Conservation (phyloP, 2,888 invertebrate species). For the Diaphora mendica region DNA sequence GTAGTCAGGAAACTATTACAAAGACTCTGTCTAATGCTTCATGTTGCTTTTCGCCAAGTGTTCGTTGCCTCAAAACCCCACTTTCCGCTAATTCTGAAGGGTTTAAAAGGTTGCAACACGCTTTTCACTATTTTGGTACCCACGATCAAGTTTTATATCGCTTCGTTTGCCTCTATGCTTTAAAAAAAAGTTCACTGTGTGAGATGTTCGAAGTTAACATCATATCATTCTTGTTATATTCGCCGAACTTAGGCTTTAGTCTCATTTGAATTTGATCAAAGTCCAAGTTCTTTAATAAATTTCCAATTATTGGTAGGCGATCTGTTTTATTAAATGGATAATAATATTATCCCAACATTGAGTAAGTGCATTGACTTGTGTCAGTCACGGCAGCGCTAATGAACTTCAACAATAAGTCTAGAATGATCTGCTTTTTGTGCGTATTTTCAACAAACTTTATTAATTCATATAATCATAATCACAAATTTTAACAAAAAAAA, state of each 20-base stretch:
- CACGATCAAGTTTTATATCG: too few relatives aligned
- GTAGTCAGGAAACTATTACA: neutral
- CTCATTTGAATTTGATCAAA: neutral
- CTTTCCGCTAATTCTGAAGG: too few relatives aligned
- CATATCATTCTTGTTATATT: too few relatives aligned
- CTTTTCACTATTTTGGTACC: too few relatives aligned
- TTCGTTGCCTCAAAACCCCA: too few relatives aligned
- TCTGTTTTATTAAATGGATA: neutral
- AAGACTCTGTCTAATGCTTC: neutral
- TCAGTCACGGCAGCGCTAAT: neutral
- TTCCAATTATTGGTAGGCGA: neutral
- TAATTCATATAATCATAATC: neutral
- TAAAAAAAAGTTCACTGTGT: too few relatives aligned
- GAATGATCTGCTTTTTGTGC: neutral
- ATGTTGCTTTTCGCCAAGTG: too few relatives aligned
- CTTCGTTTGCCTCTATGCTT: too few relatives aligned
- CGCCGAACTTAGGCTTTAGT: too few relatives aligned
- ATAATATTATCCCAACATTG: neutral
- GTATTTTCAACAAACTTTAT: neutral
- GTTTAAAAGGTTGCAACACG: too few relatives aligned
- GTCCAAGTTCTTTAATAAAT: neutral
- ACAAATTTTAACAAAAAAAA: too few relatives aligned
- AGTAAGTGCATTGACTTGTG: constrained; percentile 1
- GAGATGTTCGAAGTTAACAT: neutral
- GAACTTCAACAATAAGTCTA: constrained; percentile 1